Base-by-base conservation (phyloP, 2,797 vertebrate species). In the Amblyraja radiata region DNA sequence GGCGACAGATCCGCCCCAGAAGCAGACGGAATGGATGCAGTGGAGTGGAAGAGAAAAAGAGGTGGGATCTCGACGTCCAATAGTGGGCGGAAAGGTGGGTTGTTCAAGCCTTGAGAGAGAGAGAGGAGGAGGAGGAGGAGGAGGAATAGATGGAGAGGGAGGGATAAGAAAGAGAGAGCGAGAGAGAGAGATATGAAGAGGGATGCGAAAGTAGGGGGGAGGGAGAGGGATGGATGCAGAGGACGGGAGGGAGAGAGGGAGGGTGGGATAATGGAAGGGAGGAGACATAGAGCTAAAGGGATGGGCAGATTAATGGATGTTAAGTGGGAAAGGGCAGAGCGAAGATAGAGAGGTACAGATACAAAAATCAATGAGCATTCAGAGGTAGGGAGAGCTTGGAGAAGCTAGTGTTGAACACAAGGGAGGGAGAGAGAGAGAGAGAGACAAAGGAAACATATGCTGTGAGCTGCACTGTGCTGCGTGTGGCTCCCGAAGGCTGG, bases 1-100 rank as follows among this genome's bases (percentile, higher is more conserved):
- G 90, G 90, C 46, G 46, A 46, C 46, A 46, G 90, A 91, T 74
- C 90, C 90, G 90, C 90, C 90, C 90, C 46, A 68, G 36, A 90
- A 25, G 54, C 90, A 46, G 90, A 4, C 1, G 23, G 90, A 46
- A 1, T 25, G 68, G 68, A 91, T 91, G 65, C 65, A 74, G 28
- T 91, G 10, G 10, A 11, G 36, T 74, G 65, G 36, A 32, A 6
- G 84, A 68, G 61, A 68, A 65, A 16, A n/a, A 68, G 88, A n/a
- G 68, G 88, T 16, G 8, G 65, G 90, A 74, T 46, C 68, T 1
- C 63, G 90, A 73, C 90, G 90, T 91, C 39, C 54, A 74, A 14
- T 68, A 4, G 68, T 39, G 65, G 65, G 65, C 74, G 88, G 88
- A 46, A 90, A 68, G 71, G 88, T 90, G 90, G 65, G 32, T 23